A percentile compares a stretch with the other conserved stretches of the same genome.
Conservation (phyloP, 2,797 vertebrate genomes). For the Myotis findleyi region DNA sequence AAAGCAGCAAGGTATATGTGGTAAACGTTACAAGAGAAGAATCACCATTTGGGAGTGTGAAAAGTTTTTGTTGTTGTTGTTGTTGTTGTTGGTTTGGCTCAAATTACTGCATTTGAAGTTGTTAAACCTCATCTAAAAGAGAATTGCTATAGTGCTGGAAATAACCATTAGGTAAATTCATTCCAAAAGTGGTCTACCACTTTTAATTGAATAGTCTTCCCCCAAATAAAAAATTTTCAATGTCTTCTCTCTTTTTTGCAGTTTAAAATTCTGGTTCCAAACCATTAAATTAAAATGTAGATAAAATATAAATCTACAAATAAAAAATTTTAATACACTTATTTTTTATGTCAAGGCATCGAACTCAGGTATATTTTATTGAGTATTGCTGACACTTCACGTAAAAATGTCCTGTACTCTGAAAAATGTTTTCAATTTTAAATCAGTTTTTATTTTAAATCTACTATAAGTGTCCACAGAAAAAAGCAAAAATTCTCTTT, state of each 20-base stretch:
- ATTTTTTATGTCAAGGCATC: neutral
- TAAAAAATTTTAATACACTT: neutral
- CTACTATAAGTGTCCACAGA: neutral
- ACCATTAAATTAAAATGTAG: neutral
- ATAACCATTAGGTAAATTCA: conserved; percentile 40
- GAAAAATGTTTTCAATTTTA: neutral
- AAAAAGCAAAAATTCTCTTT: neutral
- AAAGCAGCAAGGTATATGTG: neutral
- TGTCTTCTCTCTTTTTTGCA: neutral
- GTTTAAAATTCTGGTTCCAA: conserved; percentile 49
- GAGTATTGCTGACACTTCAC: neutral
- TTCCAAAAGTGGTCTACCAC: conserved; percentile 33
- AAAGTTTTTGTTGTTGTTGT: neutral
- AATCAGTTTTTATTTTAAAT: conserved; percentile 15
- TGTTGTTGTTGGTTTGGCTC: neutral
- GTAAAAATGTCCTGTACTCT: neutral
- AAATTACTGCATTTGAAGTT: neutral
- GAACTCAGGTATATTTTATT: neutral
- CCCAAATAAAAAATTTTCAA: neutral
- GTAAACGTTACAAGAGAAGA: neutral
- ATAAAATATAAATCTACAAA: neutral
- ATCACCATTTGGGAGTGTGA: neutral
- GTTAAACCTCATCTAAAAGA: conserved; percentile 55
- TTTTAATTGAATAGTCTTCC: conserved; percentile 28
- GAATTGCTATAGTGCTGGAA: neutral